phyloP scores from a whole-genome alignment of 2,797 vertebrate species.

The Cheirogaleus major region DNA sequence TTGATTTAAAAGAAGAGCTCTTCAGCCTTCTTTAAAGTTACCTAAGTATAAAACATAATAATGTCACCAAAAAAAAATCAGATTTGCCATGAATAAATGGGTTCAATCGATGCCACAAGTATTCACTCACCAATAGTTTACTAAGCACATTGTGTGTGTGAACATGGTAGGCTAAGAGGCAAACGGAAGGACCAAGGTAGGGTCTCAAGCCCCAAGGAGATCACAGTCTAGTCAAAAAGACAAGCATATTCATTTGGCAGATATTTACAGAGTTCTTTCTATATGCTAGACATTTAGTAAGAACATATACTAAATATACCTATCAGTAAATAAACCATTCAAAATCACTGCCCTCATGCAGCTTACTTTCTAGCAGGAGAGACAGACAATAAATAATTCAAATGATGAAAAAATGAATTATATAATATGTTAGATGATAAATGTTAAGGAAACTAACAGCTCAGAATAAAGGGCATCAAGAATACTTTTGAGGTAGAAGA shows the following conservation, averaged over 20 bases:
- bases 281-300: not conserved
- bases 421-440: not conserved
- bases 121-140: not conserved
- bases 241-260: not conserved
- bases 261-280: not conserved
- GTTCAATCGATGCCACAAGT: not conserved
- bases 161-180: not conserved
- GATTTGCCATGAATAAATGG: not conserved
- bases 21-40: not conserved
- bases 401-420: not conserved
- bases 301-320: not conserved
- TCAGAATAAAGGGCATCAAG: not conserved
- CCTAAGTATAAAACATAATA: not conserved
- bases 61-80: not conserved
- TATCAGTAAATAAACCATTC: not conserved
- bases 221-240: not conserved
- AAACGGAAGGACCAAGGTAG: not conserved
- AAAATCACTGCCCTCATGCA: not conserved
- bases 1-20: not conserved
- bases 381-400: not conserved
- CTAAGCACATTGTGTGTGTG: not conserved
- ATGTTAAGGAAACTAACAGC: not conserved
- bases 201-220: not conserved
- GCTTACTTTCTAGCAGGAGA: not conserved
- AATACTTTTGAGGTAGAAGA: not conserved